These are phyloP conservation scores for Equus przewalskii DNA, from an alignment of 2,113 vertebrate genomes.

Conservation along the genomic window DNA sequence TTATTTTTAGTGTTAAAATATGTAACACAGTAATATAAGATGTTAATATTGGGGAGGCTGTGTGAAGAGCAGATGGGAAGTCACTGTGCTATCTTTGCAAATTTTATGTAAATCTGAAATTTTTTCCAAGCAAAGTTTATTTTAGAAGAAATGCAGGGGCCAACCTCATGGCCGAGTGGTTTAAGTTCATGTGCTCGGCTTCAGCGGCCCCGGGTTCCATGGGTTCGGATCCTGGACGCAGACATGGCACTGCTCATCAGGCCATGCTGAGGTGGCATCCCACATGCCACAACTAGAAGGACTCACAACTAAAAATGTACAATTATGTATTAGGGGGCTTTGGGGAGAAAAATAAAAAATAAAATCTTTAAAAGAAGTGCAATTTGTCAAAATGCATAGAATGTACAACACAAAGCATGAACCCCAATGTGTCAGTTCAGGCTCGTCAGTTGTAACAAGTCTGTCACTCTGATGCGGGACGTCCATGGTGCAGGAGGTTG, in stretches of 20 bases:
- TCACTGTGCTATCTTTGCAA: not conserved
- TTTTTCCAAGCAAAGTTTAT: not conserved
- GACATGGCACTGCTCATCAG: no score
- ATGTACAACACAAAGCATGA: not conserved
- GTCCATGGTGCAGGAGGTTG: not conserved
- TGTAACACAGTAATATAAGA: not conserved
- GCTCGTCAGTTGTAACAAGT: no score
- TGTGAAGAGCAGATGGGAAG: not conserved
- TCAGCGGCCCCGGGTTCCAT: no score
- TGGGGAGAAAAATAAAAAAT: no score
- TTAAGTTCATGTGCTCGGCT: no score
- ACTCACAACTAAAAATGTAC: no score
- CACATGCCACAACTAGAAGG: no score
- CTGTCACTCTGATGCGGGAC: no score
- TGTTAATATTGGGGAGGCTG: not conserved
- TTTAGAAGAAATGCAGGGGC: not conserved
- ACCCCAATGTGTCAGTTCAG: not conserved
- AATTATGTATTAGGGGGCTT: no score
- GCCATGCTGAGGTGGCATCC: no score
- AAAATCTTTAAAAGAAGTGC: not conserved
- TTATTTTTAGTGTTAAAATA: not conserved
- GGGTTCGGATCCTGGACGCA: no score
- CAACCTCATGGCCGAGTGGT: no score
- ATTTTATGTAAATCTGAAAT: not conserved
- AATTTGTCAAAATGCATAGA: not conserved